Conservation (phyloP, 2,888 invertebrate genomes). For the Girardia tigrina region DNA sequence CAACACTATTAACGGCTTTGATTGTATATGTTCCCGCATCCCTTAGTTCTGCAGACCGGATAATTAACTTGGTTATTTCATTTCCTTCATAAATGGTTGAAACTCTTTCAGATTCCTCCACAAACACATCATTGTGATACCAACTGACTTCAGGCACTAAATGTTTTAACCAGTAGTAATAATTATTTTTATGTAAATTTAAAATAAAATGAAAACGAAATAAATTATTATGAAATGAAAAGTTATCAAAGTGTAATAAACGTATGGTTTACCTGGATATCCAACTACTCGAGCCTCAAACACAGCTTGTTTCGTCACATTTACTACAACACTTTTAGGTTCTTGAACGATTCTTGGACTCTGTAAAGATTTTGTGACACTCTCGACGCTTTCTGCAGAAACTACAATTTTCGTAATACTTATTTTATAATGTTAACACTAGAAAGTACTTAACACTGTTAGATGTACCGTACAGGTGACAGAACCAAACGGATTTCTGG, state of each 20-base stretch:
- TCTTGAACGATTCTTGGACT: not conserved
- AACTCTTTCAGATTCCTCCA: constrained; percentile 67
- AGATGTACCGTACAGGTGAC: not conserved
- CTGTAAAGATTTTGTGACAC: not conserved
- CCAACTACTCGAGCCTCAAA: not conserved
- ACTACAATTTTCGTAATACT: not conserved
- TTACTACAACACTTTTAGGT: not conserved
- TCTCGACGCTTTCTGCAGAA: not conserved
- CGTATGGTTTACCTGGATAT: not conserved
- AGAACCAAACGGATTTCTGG: not conserved
- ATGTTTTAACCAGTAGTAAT: no score
- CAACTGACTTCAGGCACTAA: constrained; percentile 69
- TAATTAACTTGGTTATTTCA: constrained; percentile 56
- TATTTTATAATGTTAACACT: not conserved
- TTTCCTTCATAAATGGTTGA: not conserved
- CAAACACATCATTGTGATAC: constrained; percentile 77
- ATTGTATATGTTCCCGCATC: constrained; percentile 95
- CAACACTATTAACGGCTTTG: constrained; percentile 65
- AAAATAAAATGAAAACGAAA: no score
- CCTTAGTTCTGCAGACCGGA: constrained; percentile 90
- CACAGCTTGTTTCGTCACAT: not conserved
- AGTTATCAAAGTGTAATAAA: no score
- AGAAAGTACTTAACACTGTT: not conserved
- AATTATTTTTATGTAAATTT: no score
- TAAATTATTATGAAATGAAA: no score